Evolutionary conservation across 2,888 invertebrate genomes (phyloP), one percentile per base, ranked within the genome.

Genomic region (Drosophila nigricruria): DNA sequence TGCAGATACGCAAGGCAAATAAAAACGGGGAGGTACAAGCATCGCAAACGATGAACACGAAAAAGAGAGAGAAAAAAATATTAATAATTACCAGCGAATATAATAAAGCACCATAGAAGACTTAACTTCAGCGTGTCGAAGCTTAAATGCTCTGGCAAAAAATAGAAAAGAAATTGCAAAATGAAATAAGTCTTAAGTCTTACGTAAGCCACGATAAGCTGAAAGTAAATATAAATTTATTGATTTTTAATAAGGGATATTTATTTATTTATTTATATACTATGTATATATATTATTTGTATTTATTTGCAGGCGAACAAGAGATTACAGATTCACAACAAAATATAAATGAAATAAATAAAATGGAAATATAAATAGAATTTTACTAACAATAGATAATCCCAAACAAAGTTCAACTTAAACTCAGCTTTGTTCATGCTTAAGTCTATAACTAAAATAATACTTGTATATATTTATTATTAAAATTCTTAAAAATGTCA

Each of bases 61-160:
- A 30, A 30, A 32, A 49, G 49, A 49, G 49, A 14, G 18, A 18
- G 30, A 10, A 10, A 18, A 23, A n/a, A 64, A 59, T 65, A 72
- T 72, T 66, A 80, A 64, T 80, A 80, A 76, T 65, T 49, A 47
- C 52, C 53, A 45, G 50, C 16, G 58, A 76, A 61, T 58, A 63
- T 53, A 65, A 65, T 70, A 70, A 79, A 79, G 53, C 62, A 63
- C 43, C 50, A 38, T 57, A 40, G 43, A 53, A 38, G 1, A 16
- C 3, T 27, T 20, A 18, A 18, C 9, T 25, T 1, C 18, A 5
- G n/a, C 14, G 32, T 18, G 18, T 5, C 20, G 72, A 56, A 34
- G 0, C 32, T 32, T 0, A 8, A 61, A 70, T 72, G 45, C 69
- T 10, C 70, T 68, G 16, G 2, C 1, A 18, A 50, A 18, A 34